Conservation (phyloP, 2,113 vertebrate species). For the Dromaius novaehollandiae region DNA sequence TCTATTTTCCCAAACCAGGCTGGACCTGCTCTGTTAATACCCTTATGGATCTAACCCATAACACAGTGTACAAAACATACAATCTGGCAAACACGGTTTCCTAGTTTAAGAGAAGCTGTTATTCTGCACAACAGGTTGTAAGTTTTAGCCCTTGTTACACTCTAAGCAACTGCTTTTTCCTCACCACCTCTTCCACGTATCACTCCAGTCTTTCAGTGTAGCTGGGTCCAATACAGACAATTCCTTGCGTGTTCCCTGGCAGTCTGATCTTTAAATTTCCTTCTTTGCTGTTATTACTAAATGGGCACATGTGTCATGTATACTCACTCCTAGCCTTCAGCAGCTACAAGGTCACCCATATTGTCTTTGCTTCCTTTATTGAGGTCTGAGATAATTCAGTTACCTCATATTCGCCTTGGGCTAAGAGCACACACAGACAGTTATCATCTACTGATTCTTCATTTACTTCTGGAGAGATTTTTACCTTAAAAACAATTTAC, state of each 20-base stretch:
- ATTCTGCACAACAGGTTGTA: not conserved
- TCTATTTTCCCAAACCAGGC: not conserved
- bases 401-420: not conserved
- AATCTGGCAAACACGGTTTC: not conserved
- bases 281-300: not conserved
- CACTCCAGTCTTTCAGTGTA: not conserved
- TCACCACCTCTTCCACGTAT: not conserved
- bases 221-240: accelerated
- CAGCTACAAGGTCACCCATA: not conserved
- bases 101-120: not conserved
- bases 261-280: not conserved
- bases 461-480: not conserved
- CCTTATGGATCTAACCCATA: not conserved
- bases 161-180: not conserved
- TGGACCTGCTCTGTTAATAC: not conserved
- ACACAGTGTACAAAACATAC: not conserved
- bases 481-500: not conserved
- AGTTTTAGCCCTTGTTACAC: not conserved
- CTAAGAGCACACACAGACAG: not conserved
- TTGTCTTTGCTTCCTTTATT: not conserved
- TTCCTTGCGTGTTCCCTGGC: accelerated
- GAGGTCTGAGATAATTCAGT: not conserved
- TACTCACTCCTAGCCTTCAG: not conserved
- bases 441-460: not conserved
- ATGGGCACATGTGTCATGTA: accelerated